Percentiles rank a stretch among this genome's conserved stretches.
Evolutionary conservation across 2,888 invertebrate genomes (phyloP).

Genomic region (Frankliniella fusca): DNA sequence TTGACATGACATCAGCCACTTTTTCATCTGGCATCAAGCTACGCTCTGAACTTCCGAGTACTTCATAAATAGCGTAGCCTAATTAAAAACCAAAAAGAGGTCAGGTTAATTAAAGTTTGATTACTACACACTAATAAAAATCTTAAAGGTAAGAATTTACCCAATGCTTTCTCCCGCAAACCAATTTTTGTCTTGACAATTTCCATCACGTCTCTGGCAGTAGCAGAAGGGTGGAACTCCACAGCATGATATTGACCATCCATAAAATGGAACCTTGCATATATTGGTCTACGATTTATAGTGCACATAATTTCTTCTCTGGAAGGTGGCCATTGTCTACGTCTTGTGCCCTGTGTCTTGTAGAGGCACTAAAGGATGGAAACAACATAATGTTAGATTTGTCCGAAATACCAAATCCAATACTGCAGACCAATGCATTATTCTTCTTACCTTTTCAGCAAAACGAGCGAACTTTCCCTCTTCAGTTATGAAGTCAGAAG

Average conservation of each 20-base stretch:
- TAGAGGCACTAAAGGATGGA: slow-evolving; percentile 56
- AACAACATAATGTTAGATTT: background rate
- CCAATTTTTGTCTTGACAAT: slow-evolving; percentile 88
- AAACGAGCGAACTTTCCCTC: slow-evolving; percentile 92
- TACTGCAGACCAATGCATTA: background rate
- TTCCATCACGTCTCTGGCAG: slow-evolving; percentile 82
- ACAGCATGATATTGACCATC: slow-evolving; percentile 93
- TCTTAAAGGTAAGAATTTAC: slow-evolving; percentile 45
- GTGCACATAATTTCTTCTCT: slow-evolving; percentile 90
- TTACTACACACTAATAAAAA: slow-evolving; percentile 17
- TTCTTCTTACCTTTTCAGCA: slow-evolving; percentile 68
- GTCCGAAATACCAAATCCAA: background rate
- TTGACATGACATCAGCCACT: slow-evolving; percentile 89
- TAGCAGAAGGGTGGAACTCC: slow-evolving; percentile 91
- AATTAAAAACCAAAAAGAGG: slow-evolving; percentile 28
- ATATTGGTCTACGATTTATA: slow-evolving; percentile 82
- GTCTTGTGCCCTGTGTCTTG: slow-evolving; percentile 67
- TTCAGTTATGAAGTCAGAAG: slow-evolving; percentile 81
- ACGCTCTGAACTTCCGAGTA: slow-evolving; percentile 79
- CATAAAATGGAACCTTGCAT: slow-evolving; percentile 86
- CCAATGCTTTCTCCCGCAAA: slow-evolving; percentile 68
- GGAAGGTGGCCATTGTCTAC: slow-evolving; percentile 86
- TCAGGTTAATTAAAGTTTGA: slow-evolving; percentile 27
- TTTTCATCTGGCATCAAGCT: slow-evolving; percentile 81
- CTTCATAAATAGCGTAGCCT: slow-evolving; percentile 92